A percentile compares a stretch with the other conserved stretches of the same genome.
Evolutionary conservation across 2,888 invertebrate genomes (phyloP).

Genomic region (Habroteleia sp.): DNA sequence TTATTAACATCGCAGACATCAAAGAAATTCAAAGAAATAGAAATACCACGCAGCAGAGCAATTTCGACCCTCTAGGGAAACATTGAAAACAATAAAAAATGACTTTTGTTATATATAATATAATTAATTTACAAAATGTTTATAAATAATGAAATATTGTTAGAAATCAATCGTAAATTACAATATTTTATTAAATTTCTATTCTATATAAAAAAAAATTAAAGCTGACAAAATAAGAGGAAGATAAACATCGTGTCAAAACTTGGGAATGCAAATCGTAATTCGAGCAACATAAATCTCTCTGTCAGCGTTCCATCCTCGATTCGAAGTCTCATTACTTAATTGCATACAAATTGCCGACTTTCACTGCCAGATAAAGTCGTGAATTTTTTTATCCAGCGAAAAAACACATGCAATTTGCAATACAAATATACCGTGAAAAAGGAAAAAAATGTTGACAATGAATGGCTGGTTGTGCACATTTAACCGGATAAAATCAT

Average conservation of each 20-base stretch:
- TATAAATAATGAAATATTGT: too few species aligned
- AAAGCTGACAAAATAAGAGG: neutral
- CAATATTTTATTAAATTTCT: too few species aligned
- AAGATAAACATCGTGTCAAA: conserved; percentile 1
- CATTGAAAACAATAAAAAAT: too few species aligned
- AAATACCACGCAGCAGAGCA: too few species aligned
- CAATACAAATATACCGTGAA: conserved; percentile 17
- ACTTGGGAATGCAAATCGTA: conserved; percentile 13
- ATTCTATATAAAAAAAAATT: too few species aligned
- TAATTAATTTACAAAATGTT: too few species aligned
- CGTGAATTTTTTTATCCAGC: conserved; percentile 11
- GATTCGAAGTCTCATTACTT: conserved; percentile 37
- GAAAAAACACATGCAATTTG: conserved; percentile 27
- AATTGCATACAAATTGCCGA: conserved; percentile 48
- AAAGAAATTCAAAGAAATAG: too few species aligned
- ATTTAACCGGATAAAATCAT: conserved; percentile 34
- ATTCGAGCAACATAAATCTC: conserved; percentile 24
- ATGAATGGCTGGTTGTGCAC: conserved; percentile 21
- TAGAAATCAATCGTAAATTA: too few species aligned
- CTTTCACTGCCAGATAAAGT: conserved; percentile 45
- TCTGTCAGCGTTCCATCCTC: conserved; percentile 30
- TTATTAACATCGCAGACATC: too few species aligned
- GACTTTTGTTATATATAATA: too few species aligned
- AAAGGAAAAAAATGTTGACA: conserved; percentile 6
- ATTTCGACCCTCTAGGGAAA: too few species aligned